Conservation (phyloP, 2,888 invertebrate species). For the Pyrgus malvae region DNA sequence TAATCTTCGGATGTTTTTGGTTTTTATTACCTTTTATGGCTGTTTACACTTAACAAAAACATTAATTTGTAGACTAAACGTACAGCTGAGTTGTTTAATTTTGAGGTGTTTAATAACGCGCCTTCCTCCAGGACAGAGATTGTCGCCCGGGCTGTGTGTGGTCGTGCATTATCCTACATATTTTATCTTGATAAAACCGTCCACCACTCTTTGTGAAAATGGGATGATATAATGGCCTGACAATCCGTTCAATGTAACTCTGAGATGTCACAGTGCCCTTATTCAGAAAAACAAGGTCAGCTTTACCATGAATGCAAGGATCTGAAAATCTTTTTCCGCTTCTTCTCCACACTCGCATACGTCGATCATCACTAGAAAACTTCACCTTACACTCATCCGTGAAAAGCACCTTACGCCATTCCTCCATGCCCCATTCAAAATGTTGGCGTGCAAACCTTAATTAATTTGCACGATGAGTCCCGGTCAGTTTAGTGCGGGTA, state of each 20-base stretch:
- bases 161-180: no score
- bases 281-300: slow-evolving; percentile 3
- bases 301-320: background rate
- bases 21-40: no score
- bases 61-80: no score
- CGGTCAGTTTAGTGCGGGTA: background rate
- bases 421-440: background rate
- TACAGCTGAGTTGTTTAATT: no score
- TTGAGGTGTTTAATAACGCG: no score
- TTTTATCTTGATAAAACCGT: no score
- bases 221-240: no score
- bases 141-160: no score
- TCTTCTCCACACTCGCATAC: background rate
- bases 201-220: no score
- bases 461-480: background rate
- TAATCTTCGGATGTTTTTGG: no score
- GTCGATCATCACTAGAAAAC: slow-evolving; percentile 8
- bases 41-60: no score
- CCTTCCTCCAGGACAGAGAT: no score
- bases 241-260: background rate
- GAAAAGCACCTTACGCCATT: slow-evolving; percentile 7
- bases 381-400: slow-evolving; percentile 6
- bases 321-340: background rate
- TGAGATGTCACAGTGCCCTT: background rate
- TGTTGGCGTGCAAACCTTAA: slow-evolving; percentile 10